These are phyloP conservation scores for Fragum whitleyi DNA, from an alignment of 2,888 invertebrate genomes.

Conservation along the genomic window DNA sequence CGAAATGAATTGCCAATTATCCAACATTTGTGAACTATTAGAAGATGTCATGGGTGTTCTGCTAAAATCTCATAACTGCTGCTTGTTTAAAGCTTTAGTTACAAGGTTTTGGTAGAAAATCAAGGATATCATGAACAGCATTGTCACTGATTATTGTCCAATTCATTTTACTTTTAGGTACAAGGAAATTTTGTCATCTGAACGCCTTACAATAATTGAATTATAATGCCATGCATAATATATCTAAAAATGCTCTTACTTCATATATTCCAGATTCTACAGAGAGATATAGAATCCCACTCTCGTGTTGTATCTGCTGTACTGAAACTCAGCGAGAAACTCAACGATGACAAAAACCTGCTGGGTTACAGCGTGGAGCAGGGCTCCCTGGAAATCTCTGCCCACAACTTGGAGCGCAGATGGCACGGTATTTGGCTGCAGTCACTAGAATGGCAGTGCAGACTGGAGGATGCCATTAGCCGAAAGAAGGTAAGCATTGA, in stretches of 20 bases:
- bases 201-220: too few relatives aligned
- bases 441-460: constrained; percentile 96
- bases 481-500: constrained; percentile 73
- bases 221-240: background rate
- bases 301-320: constrained; percentile 84
- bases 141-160: too few relatives aligned
- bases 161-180: too few relatives aligned
- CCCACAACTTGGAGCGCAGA: constrained; percentile 92
- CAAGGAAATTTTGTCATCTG: too few relatives aligned
- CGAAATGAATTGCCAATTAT: too few relatives aligned
- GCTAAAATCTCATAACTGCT: too few relatives aligned
- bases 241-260: background rate
- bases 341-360: constrained; percentile 72
- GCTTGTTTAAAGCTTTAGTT: too few relatives aligned
- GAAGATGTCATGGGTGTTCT: too few relatives aligned
- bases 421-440: constrained; percentile 96
- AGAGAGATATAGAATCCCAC: constrained; percentile 95
- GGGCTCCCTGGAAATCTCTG: constrained; percentile 86
- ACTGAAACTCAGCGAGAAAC: constrained; percentile 84
- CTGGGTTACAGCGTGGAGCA: constrained; percentile 55
- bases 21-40: too few relatives aligned
- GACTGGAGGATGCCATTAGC: constrained; percentile 89
- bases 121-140: too few relatives aligned
- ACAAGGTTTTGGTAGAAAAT: too few relatives aligned
- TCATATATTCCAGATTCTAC: constrained; percentile 91